Percentiles rank a stretch among this genome's conserved stretches.
Conservation (phyloP, 2,888 invertebrate species). For the Limenitis camilla region DNA sequence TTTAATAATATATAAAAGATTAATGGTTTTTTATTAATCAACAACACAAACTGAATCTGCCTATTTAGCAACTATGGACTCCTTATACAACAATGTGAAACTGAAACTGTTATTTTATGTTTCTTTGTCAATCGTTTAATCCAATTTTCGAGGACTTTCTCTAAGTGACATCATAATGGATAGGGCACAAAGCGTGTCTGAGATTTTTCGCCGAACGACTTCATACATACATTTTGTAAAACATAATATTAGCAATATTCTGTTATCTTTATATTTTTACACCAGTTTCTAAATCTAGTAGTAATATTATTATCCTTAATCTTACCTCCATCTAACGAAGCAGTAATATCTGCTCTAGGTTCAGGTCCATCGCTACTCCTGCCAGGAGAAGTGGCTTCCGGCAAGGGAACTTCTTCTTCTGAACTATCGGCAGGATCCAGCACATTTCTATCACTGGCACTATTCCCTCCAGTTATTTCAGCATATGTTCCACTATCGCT, state of each 20-base stretch:
- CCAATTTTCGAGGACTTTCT: slow-evolving; percentile 7
- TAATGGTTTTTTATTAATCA: no score
- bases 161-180: slow-evolving; percentile 19
- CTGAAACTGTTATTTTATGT: no score
- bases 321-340: slow-evolving; percentile 60
- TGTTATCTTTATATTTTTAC: no score
- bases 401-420: slow-evolving; percentile 64
- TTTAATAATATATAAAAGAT: no score
- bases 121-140: slow-evolving; percentile 10
- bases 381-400: slow-evolving; percentile 66
- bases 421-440: slow-evolving; percentile 68
- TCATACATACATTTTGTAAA: not conserved
- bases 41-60: no score
- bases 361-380: slow-evolving; percentile 68
- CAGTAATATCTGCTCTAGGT: slow-evolving; percentile 65
- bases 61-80: no score
- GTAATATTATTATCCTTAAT: not conserved
- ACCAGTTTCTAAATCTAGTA: no score
- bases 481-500: slow-evolving; percentile 71
- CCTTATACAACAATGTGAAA: no score
- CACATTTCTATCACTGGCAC: slow-evolving; percentile 63
- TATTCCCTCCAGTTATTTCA: slow-evolving; percentile 63
- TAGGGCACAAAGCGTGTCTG: slow-evolving; percentile 2
- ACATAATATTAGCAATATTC: no score
- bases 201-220: slow-evolving; percentile 3